Conservation (phyloP, 92 coral and sea anemone genomes). For the Zoanthus gigantus region DNA sequence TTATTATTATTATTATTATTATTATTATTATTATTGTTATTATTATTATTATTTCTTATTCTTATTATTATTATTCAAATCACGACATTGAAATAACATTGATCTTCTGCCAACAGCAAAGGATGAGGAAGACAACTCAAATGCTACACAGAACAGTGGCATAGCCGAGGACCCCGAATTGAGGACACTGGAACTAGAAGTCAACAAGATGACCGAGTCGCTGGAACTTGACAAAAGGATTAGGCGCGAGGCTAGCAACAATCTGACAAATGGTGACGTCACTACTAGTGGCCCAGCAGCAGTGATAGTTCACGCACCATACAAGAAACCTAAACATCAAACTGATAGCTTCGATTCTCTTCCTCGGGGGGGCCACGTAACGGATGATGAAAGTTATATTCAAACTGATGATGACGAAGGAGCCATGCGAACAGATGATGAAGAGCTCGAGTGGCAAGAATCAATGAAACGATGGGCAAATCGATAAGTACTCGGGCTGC, state of each 20-base stretch:
- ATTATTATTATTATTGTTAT: too few relatives aligned
- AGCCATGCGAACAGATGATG: slow-evolving; percentile 90
- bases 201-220: slow-evolving; percentile 85
- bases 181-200: slow-evolving; percentile 82
- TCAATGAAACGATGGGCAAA: slow-evolving; percentile 90
- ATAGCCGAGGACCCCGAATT: slow-evolving; percentile 69
- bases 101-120: neutral
- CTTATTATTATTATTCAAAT: too few relatives aligned
- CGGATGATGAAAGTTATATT: slow-evolving; percentile 93
- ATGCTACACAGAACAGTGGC: slow-evolving; percentile 28
- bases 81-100: neutral
- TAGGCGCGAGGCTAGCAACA: slow-evolving; percentile 38
- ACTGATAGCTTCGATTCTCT: slow-evolving; percentile 81
- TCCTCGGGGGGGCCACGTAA: slow-evolving; percentile 84
- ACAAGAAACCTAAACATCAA: slow-evolving; percentile 35
- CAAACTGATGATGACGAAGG: slow-evolving; percentile 94
- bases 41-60: too few relatives aligned
- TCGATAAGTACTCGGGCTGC: slow-evolving; percentile 2
- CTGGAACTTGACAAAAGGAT: slow-evolving; percentile 68
- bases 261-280: slow-evolving; percentile 75
- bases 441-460: slow-evolving; percentile 93
- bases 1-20: too few relatives aligned
- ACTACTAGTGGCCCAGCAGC: slow-evolving; percentile 45
- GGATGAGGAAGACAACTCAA: slow-evolving; percentile 32
- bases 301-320: slow-evolving; percentile 60